Evolutionary conservation across 2,888 invertebrate genomes (phyloP).

Genomic region (Strigamia maritima): DNA sequence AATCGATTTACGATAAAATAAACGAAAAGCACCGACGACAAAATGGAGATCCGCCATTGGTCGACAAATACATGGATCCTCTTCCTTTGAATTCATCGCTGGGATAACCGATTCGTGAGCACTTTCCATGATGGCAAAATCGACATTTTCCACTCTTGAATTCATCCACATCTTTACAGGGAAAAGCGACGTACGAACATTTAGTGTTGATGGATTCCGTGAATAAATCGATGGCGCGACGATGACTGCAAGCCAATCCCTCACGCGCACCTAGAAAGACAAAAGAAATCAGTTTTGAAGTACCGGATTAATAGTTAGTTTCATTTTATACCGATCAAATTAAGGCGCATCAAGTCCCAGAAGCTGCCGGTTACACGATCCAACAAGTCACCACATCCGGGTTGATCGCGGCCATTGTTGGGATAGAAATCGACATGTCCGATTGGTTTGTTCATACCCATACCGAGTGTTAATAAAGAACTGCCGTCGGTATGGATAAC

Average conservation of each 20-base stretch:
- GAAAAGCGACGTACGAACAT: not conserved
- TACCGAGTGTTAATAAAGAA: not conserved
- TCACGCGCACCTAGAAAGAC: not conserved
- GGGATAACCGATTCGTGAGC: not conserved
- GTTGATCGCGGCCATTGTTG: slow-evolving; percentile 21
- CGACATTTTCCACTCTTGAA: not conserved
- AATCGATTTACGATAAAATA: not conserved
- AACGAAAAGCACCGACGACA: not conserved
- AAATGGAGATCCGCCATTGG: slow-evolving; percentile 6
- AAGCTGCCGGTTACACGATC: not conserved
- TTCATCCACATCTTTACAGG: not conserved
- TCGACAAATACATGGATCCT: slow-evolving; percentile 8
- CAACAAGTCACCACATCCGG: slow-evolving; percentile 1
- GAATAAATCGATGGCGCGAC: not conserved
- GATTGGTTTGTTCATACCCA: slow-evolving; percentile 11
- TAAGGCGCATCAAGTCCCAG: not conserved
- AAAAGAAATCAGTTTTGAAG: too few species aligned
- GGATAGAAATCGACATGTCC: slow-evolving; percentile 33
- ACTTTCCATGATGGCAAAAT: not conserved
- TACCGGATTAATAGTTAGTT: not conserved
- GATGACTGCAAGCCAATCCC: not conserved
- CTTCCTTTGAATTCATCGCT: not conserved
- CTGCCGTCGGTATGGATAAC: slow-evolving; percentile 5
- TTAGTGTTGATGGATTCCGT: slow-evolving; percentile 16
- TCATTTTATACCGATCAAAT: not conserved